Evolutionary conservation across 2,113 vertebrate species (phyloP), one percentile per base, ranked within the genome.

Genomic region (Himantopus leucocephalus): DNA sequence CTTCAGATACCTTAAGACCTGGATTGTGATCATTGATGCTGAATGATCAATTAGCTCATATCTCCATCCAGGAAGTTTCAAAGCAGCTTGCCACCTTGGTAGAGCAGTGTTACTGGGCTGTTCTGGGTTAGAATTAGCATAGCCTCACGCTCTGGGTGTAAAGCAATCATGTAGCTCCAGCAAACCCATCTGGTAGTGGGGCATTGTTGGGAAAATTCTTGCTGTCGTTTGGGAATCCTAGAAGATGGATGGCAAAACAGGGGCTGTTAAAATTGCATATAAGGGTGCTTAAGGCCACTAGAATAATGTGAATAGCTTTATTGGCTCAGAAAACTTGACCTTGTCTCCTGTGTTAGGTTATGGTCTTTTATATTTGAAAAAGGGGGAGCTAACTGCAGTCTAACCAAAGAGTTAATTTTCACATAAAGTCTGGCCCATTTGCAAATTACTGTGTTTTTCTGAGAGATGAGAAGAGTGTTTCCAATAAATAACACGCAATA

Each of bases 41-140:
- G 52, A 29, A 63, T n/a, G 45, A 37, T 84, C 37, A 12, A 0
- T 60, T 66, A 39, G 58, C 55, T 80, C 12, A 0, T 72, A 2
- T 39, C 12, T 92, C 23, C 14, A 22, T n/a, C 45, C 15, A 47
- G 75, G 60, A 89, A 74, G 15, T 18, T 43, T 39, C 21, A 45
- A 24, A 55, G 34, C 18, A 39, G 21, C 20, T 70, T 26, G 10
- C 32, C 8, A 7, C 21, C 8, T 32, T 32, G 35, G 27, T 43
- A 48, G 53, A 26, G 34, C 35, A 58, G 64, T 18, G 32, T 6
- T 67, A 20, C 29, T 9, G 23, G 19, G 18, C n/a, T 81, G 39
- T 60, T 34, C 45, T 45, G 32, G 7, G 41, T 77, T 53, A 48
- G 29, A 66, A 75, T 17, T 45, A 50, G 39, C 0, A 0, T 34